Conservation (phyloP, 1,140 invertebrate genomes). For the Drosophila pectinifera region DNA sequence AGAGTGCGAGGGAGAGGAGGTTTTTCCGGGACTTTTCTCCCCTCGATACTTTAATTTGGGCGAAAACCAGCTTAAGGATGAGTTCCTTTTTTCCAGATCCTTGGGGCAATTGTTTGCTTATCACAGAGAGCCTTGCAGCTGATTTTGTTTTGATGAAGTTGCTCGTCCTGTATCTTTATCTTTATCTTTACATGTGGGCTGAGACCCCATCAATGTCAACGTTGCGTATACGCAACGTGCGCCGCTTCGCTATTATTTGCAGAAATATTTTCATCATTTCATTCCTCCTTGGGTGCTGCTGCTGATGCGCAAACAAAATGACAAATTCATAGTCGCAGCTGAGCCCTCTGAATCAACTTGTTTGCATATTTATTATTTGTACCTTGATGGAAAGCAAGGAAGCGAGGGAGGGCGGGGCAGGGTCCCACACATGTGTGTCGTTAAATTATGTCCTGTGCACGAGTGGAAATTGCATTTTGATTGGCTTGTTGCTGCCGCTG, state of each 20-base stretch:
- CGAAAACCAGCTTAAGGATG: constrained; percentile 15
- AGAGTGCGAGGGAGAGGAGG: not conserved
- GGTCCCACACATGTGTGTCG: constrained; percentile 33
- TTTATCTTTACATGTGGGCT: constrained; percentile 33
- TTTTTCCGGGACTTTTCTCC: constrained; percentile 3
- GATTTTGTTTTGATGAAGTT: constrained; percentile 79
- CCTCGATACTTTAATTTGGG: constrained; percentile 48
- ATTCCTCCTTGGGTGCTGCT: not conserved
- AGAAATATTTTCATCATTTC: constrained; percentile 52
- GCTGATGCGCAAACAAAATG: constrained; percentile 54
- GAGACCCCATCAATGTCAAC: constrained; percentile 40
- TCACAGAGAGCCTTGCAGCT: constrained; percentile 57
- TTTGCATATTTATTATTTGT: constrained; percentile 76
- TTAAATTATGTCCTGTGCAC: constrained; percentile 64
- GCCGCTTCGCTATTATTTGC: constrained; percentile 49
- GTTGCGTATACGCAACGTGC: constrained; percentile 68
- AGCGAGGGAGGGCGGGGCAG: not conserved
- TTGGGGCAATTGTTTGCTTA: constrained; percentile 66
- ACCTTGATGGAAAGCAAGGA: constrained; percentile 33
- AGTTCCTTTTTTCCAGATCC: constrained; percentile 15
- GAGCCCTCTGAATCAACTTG: constrained; percentile 64
- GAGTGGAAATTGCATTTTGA: constrained; percentile 79
- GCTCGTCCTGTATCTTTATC: constrained; percentile 38
- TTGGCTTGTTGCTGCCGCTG: constrained; percentile 69
- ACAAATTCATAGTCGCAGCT: constrained; percentile 77